Conservation (phyloP, 1,140 invertebrate species). For the Euwallacea fornicatus region DNA sequence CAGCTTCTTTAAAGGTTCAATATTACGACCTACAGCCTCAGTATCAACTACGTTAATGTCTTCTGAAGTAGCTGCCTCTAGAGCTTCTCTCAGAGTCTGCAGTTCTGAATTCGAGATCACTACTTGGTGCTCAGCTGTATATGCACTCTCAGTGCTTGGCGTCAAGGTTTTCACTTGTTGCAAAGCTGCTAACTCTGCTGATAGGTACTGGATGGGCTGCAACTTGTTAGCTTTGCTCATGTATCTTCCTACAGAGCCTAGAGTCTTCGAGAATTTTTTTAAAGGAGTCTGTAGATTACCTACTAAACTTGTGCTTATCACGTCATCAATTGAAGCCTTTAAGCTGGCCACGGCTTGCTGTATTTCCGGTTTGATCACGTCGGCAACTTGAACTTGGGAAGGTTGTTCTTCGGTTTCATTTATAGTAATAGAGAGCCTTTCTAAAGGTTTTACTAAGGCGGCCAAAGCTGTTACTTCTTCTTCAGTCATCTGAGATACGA, state of each 20-base stretch:
- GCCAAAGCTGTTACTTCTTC: conserved; percentile 17
- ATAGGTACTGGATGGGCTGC: background rate
- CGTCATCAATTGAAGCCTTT: conserved; percentile 20
- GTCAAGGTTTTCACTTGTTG: background rate
- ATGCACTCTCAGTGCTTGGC: background rate
- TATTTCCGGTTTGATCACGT: conserved; percentile 23
- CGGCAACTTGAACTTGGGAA: conserved; percentile 24
- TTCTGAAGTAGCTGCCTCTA: background rate
- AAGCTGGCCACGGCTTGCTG: conserved; percentile 24
- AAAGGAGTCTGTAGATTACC: background rate
- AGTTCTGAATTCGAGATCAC: background rate
- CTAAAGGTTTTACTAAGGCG: conserved; percentile 22
- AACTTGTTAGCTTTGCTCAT: background rate
- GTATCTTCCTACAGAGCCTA: background rate
- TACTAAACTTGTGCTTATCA: conserved; percentile 7
- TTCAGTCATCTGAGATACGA: background rate
- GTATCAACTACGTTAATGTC: background rate
- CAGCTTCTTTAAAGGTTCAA: conserved; percentile 11
- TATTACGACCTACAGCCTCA: too few species aligned
- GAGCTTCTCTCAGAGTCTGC: background rate
- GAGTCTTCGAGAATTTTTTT: background rate
- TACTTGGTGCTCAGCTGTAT: background rate
- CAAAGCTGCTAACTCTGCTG: background rate
- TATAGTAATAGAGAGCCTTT: conserved; percentile 20
- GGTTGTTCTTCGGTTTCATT: background rate